Evolutionary conservation across 2,888 invertebrate genomes (phyloP), one percentile per base, ranked within the genome.

Genomic region (Alsophila aescularia): DNA sequence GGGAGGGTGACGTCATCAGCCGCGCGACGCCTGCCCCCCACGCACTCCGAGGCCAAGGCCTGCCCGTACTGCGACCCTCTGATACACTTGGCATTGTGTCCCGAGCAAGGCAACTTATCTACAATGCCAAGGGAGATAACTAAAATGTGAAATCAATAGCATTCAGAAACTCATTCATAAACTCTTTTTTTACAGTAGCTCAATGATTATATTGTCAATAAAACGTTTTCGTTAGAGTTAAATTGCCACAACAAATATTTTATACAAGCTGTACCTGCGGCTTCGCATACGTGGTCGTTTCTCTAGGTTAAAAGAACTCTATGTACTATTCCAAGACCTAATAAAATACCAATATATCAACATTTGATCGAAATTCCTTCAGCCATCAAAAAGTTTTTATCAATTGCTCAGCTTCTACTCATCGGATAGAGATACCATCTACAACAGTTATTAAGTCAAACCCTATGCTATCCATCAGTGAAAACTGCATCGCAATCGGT

Each of bases 31-130:
- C 70, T 65, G 64, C 67, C 73, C 67, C 73, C 67, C 70, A 79
- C 79, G 73, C 77, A 79, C 73, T 67, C 67, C 75, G 78, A 80
- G 85, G 85, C 79, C 83, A 83, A 81, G 81, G 79, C 70, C 75
- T 70, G 57, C 39, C 60, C 60, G 64, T 62, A 64, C 70, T 67
- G 62, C 75, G 76, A 77, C 77, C 81, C 79, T 75, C 73, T 61
- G 57, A 59, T 73, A 77, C 70, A 76, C 84, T 85, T 85, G 85
- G 85, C 85, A 83, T 85, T 86, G 79, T 57, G 49, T 54, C 47
- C 48, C 67, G 72, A 67, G 66, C 66, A 64, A 70, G 60, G 50
- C 40, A 64, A 62, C 64, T 59, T 58, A 62, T 65, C 64, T 63
- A 58, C 44, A 57, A 52, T 68, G 61, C 44, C 57, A 58, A 60